phyloP scores from a whole-genome alignment of 1,140 invertebrate genomes.

The Drosophila ohnishii region DNA sequence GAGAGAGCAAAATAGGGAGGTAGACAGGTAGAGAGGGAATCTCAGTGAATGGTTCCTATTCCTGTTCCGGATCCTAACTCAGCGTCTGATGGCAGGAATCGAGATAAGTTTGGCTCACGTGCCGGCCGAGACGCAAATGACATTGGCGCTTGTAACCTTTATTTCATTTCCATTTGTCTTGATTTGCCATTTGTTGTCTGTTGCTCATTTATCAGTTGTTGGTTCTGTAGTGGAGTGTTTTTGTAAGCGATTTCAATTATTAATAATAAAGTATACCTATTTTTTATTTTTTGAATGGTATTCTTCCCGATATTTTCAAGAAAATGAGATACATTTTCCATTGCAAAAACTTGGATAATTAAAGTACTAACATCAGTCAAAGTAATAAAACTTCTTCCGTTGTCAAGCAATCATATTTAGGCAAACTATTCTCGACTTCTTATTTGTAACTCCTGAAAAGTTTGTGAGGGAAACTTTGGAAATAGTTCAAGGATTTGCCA shows the following conservation, averaged over 20 bases:
- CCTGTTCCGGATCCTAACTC: slow-evolving; percentile 43
- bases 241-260: slow-evolving; percentile 2
- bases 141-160: slow-evolving; percentile 63
- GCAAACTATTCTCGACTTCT: slow-evolving; percentile 9
- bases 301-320: not conserved
- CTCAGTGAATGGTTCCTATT: slow-evolving; percentile 22
- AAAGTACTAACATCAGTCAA: not conserved
- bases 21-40: not conserved
- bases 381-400: slow-evolving; percentile 1
- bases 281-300: not conserved
- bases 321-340: not conserved
- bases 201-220: slow-evolving; percentile 40
- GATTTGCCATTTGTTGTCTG: slow-evolving; percentile 49
- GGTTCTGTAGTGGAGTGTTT: not conserved
- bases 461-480: slow-evolving; percentile 7
- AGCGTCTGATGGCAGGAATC: slow-evolving; percentile 49
- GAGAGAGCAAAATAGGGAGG: not conserved
- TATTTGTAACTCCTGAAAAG: slow-evolving; percentile 8
- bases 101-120: slow-evolving; percentile 72
- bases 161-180: slow-evolving; percentile 63
- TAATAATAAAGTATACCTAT: slow-evolving; percentile 2
- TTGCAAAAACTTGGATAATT: not conserved
- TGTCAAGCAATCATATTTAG: slow-evolving; percentile 12
- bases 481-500: slow-evolving; percentile 13
- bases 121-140: slow-evolving; percentile 55